A percentile compares a stretch with the other conserved stretches of the same genome.
Evolutionary conservation across 2,888 invertebrate species (phyloP).

Genomic region (Lapara coniferarum): DNA sequence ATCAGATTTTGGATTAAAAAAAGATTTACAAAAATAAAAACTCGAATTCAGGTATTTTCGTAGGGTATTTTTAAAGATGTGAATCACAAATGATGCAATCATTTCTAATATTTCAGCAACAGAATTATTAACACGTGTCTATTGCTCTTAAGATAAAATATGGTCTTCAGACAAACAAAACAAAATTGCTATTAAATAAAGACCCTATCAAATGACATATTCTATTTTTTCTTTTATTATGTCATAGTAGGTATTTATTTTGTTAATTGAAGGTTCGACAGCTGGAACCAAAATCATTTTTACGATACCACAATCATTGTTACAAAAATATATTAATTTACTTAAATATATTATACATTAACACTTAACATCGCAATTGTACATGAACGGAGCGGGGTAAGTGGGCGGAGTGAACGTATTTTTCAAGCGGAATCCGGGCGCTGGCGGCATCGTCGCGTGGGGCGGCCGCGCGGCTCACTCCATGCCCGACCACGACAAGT

Average conservation of each 20-base stretch:
- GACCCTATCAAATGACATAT: no score
- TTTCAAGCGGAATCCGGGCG: conserved; percentile 68
- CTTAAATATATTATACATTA: no score
- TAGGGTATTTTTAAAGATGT: not conserved
- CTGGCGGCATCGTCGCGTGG: conserved; percentile 58
- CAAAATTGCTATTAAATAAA: no score
- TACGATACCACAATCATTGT: not conserved
- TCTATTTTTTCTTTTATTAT: no score
- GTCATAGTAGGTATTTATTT: no score
- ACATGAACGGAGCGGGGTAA: conserved; percentile 75
- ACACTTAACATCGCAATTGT: conserved; percentile 52
- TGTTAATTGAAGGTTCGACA: no score
- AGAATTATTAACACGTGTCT: not conserved
- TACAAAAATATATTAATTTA: not conserved
- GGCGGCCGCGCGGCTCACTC: conserved; percentile 55
- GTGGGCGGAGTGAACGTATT: conserved; percentile 78
- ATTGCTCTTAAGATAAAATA: no score
- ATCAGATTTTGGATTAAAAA: not conserved
- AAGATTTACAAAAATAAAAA: not conserved
- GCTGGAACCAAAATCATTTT: no score
- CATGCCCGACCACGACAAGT: conserved; percentile 83
- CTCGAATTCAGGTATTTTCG: not conserved
- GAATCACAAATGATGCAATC: not conserved
- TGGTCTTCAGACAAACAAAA: no score
- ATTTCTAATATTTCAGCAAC: not conserved